A percentile compares a stretch with the other conserved stretches of the same genome.
Conservation (phyloP, 2,888 invertebrate genomes). For the Tricholauxania praeusta region DNA sequence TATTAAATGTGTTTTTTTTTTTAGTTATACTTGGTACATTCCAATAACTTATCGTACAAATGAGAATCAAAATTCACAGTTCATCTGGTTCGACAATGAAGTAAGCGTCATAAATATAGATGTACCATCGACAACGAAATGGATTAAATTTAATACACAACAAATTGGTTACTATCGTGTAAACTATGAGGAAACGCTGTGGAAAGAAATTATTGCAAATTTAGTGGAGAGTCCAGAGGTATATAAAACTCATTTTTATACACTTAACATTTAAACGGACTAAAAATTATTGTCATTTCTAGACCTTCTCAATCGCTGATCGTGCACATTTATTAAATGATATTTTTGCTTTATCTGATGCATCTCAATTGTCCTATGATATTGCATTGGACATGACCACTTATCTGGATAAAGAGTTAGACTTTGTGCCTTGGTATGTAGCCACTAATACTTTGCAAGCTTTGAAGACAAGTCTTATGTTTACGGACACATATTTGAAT, state of each 20-base stretch:
- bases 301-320: slow-evolving; percentile 73
- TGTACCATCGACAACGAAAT: slow-evolving; percentile 68
- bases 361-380: slow-evolving; percentile 75
- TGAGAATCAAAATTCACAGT: slow-evolving; percentile 59
- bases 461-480: slow-evolving; percentile 70
- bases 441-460: slow-evolving; percentile 70
- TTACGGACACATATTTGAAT: slow-evolving; percentile 69
- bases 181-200: slow-evolving; percentile 78
- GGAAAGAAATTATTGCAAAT: slow-evolving; percentile 69
- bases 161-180: slow-evolving; percentile 90
- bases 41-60: slow-evolving; percentile 81
- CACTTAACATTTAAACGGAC: too few species aligned
- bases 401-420: slow-evolving; percentile 75
- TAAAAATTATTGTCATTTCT: not conserved
- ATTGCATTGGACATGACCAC: slow-evolving; percentile 77
- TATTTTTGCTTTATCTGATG: slow-evolving; percentile 82
- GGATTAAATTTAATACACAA: slow-evolving; percentile 86
- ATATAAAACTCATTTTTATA: not conserved
- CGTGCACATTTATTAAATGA: slow-evolving; percentile 84
- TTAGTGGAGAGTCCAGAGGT: slow-evolving; percentile 51
- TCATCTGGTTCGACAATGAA: slow-evolving; percentile 54
- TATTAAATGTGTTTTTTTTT: slow-evolving; percentile 51
- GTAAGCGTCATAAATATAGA: slow-evolving; percentile 46
- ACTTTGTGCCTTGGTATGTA: slow-evolving; percentile 82
- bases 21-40: slow-evolving; percentile 84